These are phyloP conservation scores for Spongia lamella DNA, from an alignment of 37 sponge, comb jelly and placozoan species.

Conservation along the genomic window DNA sequence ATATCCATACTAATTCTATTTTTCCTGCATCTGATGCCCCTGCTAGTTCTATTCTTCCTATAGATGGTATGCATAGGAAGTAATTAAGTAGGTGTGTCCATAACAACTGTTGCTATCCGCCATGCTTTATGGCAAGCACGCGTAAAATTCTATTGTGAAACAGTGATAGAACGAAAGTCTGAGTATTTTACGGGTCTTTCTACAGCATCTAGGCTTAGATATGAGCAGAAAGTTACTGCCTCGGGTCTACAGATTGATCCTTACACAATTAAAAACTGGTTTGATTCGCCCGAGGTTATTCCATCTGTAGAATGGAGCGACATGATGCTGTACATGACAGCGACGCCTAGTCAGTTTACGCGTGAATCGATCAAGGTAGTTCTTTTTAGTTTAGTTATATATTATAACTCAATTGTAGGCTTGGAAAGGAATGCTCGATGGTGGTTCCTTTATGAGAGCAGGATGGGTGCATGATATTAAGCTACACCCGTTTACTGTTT, in stretches of 20 bases:
- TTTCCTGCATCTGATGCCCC: too few relatives aligned
- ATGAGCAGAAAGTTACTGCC: not conserved
- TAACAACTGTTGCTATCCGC: too few relatives aligned
- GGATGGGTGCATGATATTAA: constrained; percentile 19
- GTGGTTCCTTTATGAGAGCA: constrained; percentile 6
- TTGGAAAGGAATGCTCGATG: constrained; percentile 32
- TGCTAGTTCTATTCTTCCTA: too few relatives aligned
- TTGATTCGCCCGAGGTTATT: not conserved
- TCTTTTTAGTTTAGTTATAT: not conserved
- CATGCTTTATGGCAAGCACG: too few relatives aligned
- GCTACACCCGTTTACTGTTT: not conserved
- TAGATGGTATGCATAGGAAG: too few relatives aligned
- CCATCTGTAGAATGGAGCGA: constrained; percentile 2
- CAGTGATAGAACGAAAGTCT: too few relatives aligned
- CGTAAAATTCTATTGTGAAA: too few relatives aligned
- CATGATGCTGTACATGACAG: not conserved
- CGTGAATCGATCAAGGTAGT: constrained; percentile 1
- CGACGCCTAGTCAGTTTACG: not conserved
- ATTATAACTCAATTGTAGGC: not conserved
- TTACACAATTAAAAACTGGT: not conserved
- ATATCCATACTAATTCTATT: too few relatives aligned
- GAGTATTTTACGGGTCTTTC: too few relatives aligned
- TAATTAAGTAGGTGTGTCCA: too few relatives aligned
- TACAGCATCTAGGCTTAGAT: too few relatives aligned
- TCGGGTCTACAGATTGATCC: not conserved